Percentiles rank a stretch among this genome's conserved stretches.
Evolutionary conservation across 2,888 invertebrate species (phyloP).

Genomic region (Priocnemis perturbator): DNA sequence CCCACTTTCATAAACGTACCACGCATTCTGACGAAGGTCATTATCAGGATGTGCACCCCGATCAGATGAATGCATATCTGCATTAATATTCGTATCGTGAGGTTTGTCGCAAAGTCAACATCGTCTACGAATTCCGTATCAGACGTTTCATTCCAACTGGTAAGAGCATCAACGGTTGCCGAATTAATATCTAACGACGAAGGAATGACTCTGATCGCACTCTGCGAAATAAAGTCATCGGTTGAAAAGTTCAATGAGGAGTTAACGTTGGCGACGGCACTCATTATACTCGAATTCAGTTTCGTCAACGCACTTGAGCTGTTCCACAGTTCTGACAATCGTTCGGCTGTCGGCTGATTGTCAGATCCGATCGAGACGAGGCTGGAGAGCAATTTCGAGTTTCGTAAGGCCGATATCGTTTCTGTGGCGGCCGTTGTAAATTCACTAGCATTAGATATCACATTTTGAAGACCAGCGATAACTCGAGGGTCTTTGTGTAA

Average conservation of each 20-base stretch:
- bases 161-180: conserved; percentile 21
- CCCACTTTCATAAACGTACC: conserved; percentile 98
- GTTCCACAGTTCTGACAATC: conserved; percentile 40
- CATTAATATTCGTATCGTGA: conserved; percentile 85
- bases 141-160: conserved; percentile 37
- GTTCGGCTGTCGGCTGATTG: conserved; percentile 32
- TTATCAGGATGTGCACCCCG: conserved; percentile 93
- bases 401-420: conserved; percentile 24
- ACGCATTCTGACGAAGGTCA: conserved; percentile 94
- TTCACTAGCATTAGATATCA: conserved; percentile 44
- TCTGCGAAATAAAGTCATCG: conserved; percentile 28
- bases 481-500: conserved; percentile 22
- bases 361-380: conserved; percentile 38
- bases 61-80: conserved; percentile 94
- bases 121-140: conserved; percentile 42
- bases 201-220: conserved; percentile 28
- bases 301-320: conserved; percentile 42
- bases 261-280: conserved; percentile 32
- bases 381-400: conserved; percentile 41
- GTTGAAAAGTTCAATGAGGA: conserved; percentile 34
- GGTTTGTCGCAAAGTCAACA: conserved; percentile 65
- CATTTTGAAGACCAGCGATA: conserved; percentile 35
- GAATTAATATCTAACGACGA: conserved; percentile 18
- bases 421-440: conserved; percentile 31
- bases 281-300: conserved; percentile 48